Conservation (phyloP, 2,888 invertebrate genomes). For the Pollenia griseotomentosa region DNA sequence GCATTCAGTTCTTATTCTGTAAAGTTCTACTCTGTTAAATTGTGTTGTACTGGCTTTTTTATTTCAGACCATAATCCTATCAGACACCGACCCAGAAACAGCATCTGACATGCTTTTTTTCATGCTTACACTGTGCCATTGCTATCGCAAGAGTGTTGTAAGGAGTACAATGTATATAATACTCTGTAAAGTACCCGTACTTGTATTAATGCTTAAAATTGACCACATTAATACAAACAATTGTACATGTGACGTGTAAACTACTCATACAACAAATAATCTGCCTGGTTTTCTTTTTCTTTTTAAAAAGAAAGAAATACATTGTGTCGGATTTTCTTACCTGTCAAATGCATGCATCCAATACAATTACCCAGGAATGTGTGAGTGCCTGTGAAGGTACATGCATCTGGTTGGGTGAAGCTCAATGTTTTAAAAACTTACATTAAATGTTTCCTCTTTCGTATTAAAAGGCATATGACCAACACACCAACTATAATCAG, state of each 20-base stretch:
- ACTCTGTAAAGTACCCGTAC: not conserved
- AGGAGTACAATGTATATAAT: constrained; percentile 14
- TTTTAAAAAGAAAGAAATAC: not conserved
- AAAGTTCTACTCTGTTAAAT: not conserved
- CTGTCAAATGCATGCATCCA: constrained; percentile 62
- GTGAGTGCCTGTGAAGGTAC: constrained; percentile 19
- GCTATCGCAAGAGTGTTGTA: constrained; percentile 25
- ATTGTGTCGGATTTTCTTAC: constrained; percentile 50
- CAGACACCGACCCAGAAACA: constrained; percentile 57
- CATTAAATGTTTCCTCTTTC: constrained; percentile 25
- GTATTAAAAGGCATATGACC: constrained; percentile 51
- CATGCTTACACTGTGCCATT: constrained; percentile 43
- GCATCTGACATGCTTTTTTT: constrained; percentile 45
- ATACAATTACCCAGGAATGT: not conserved
- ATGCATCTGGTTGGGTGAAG: constrained; percentile 57
- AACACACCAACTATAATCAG: constrained; percentile 44
- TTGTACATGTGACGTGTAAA: constrained; percentile 62
- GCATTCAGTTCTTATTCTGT: constrained; percentile 7
- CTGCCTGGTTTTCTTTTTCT: constrained; percentile 4
- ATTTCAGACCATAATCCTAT: constrained; percentile 65
- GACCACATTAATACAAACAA: constrained; percentile 70
- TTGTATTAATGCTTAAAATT: constrained; percentile 60
- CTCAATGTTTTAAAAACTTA: constrained; percentile 49
- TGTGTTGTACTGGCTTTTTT: constrained; percentile 18
- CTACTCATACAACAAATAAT: constrained; percentile 42